Evolutionary conservation across 1,140 invertebrate genomes (phyloP).

Genomic region (Phenacoccus solenopsis): DNA sequence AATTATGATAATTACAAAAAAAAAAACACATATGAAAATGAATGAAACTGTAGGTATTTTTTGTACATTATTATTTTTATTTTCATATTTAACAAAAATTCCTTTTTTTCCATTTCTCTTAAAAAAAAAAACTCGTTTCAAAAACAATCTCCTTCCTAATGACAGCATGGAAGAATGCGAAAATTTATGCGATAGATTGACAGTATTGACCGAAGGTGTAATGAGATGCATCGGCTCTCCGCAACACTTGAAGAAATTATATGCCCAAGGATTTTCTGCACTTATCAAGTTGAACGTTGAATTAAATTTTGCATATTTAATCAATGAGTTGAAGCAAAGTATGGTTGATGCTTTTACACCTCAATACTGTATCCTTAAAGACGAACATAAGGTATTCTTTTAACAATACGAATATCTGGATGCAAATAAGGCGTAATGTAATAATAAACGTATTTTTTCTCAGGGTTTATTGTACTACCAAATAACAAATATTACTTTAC

Average conservation of each 20-base stretch:
- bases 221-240: slow-evolving; percentile 37
- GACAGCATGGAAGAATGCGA: slow-evolving; percentile 48
- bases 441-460: slow-evolving; percentile 21
- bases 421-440: no score
- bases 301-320: slow-evolving; percentile 4
- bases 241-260: slow-evolving; percentile 35
- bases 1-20: no score
- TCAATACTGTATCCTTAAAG: slow-evolving; percentile 22
- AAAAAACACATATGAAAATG: no score
- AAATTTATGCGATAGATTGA: slow-evolving; percentile 66
- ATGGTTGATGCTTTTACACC: slow-evolving; percentile 11
- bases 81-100: no score
- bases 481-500: slow-evolving; percentile 31
- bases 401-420: no score
- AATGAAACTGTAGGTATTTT: no score
- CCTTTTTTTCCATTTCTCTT: no score
- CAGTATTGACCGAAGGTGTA: slow-evolving; percentile 77
- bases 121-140: no score
- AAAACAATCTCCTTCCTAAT: no score
- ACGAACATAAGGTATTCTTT: slow-evolving; percentile 27
- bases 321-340: slow-evolving; percentile 9
- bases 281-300: slow-evolving; percentile 31
- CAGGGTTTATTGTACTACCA: slow-evolving; percentile 45
- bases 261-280: slow-evolving; percentile 37
- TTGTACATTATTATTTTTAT: no score